phyloP scores from a whole-genome alignment of 2,797 vertebrate species.

The Syngnathus acus region DNA sequence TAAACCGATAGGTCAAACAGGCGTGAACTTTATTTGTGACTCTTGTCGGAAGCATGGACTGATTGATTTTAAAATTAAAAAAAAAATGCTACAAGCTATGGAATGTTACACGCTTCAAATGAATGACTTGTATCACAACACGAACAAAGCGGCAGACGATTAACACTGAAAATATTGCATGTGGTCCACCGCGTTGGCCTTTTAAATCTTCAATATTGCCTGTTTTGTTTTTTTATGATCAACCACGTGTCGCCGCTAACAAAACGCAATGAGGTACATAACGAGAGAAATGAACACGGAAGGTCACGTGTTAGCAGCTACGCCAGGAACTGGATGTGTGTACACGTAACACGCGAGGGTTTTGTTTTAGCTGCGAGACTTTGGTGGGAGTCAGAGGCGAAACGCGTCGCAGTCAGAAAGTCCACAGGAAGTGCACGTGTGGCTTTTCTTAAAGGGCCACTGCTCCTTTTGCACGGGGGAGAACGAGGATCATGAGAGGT shows the following conservation, averaged over 20 bases:
- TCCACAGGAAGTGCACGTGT: constrained; percentile 6
- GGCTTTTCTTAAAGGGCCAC: constrained; percentile 12
- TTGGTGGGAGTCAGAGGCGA: neutral
- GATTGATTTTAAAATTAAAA: constrained; percentile 30
- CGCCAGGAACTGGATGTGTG: neutral
- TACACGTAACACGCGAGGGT: neutral
- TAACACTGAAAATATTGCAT: constrained; percentile 55
- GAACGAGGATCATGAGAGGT: constrained; percentile 63
- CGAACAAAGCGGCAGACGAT: constrained; percentile 33
- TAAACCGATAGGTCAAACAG: constrained; percentile 18
- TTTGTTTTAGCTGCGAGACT: constrained; percentile 1
- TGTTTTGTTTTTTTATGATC: neutral
- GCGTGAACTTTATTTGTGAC: constrained; percentile 57
- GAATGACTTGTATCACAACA: constrained; percentile 39
- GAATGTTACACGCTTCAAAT: constrained; percentile 62
- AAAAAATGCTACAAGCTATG: constrained; percentile 43
- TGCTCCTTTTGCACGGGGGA: constrained; percentile 9
- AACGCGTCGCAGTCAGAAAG: neutral
- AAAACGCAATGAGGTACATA: neutral
- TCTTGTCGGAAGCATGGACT: constrained; percentile 22
- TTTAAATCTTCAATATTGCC: constrained; percentile 16
- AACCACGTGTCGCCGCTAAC: neutral
- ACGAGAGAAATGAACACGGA: neutral
- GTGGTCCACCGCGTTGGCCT: constrained; percentile 37
- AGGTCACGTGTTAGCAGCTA: neutral